Evolutionary conservation across 2,888 invertebrate genomes (phyloP).

Genomic region (Keiferia lycopersicella): DNA sequence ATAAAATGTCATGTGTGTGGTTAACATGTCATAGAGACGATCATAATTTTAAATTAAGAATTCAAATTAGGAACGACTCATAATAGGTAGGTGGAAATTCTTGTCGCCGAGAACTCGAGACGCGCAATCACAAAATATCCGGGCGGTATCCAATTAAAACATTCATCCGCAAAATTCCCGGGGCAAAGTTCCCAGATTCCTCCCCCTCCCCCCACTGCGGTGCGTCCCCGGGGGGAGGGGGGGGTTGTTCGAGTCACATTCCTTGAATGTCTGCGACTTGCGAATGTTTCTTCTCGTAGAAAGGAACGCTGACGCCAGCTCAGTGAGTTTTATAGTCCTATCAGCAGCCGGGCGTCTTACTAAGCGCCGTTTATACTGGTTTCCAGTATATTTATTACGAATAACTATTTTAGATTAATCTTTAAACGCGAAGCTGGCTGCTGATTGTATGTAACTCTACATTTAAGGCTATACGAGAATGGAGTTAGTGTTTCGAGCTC

Average conservation of each 20-base stretch:
- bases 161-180: conserved; percentile 77
- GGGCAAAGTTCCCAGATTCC: conserved; percentile 68
- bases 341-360: no score
- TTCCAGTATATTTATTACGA: no score
- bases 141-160: conserved; percentile 76
- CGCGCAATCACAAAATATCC: conserved; percentile 76
- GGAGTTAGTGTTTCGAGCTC: conserved; percentile 8
- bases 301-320: conserved; percentile 36
- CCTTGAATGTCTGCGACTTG: conserved; percentile 63
- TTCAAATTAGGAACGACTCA: background rate
- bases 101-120: conserved; percentile 34
- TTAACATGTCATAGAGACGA: background rate
- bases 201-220: conserved; percentile 37
- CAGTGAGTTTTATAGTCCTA: conserved; percentile 26
- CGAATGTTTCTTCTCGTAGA: conserved; percentile 48
- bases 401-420: no score
- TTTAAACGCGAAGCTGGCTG: no score
- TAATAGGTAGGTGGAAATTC: conserved; percentile 33
- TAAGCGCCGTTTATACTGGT: no score
- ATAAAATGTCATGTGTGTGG: conserved; percentile 3
- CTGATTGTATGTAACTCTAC: conserved; percentile 15
- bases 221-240: conserved; percentile 36
- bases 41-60: conserved; percentile 14
- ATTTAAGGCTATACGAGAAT: conserved; percentile 4
- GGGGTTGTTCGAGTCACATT: conserved; percentile 58